These are phyloP conservation scores for Monodelphis domestica DNA, from an alignment of 2,797 vertebrate species.

Conservation along the genomic window DNA sequence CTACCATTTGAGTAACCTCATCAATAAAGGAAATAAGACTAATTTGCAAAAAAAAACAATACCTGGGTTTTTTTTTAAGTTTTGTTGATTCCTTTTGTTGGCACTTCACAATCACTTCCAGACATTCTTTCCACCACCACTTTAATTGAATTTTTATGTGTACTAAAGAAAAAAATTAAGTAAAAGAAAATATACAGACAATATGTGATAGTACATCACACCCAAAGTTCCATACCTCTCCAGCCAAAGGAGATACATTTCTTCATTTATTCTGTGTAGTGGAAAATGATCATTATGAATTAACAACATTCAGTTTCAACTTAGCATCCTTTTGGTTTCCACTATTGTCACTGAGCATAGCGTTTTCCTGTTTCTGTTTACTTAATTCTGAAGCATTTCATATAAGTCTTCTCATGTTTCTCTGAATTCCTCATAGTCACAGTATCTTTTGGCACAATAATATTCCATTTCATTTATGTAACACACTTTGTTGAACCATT, in stretches of 20 bases:
- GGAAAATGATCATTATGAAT: background rate
- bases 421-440: background rate
- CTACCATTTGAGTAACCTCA: no score
- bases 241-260: background rate
- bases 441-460: no score
- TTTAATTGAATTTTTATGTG: background rate
- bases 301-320: background rate
- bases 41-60: no score
- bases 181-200: background rate
- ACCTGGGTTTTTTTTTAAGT: no score
- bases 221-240: background rate
- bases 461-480: background rate
- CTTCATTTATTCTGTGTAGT: background rate
- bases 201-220: background rate
- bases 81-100: no score
- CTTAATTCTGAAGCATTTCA: background rate
- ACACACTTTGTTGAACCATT: background rate
- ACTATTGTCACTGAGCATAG: background rate
- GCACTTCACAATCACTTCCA: no score
- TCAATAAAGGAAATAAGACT: no score
- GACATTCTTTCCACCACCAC: no score
- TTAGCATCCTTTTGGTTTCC: background rate
- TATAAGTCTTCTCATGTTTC: background rate
- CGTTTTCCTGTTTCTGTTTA: background rate
- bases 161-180: background rate